phyloP scores from a whole-genome alignment of 2,888 invertebrate species.

The Dendrolimus houi region DNA sequence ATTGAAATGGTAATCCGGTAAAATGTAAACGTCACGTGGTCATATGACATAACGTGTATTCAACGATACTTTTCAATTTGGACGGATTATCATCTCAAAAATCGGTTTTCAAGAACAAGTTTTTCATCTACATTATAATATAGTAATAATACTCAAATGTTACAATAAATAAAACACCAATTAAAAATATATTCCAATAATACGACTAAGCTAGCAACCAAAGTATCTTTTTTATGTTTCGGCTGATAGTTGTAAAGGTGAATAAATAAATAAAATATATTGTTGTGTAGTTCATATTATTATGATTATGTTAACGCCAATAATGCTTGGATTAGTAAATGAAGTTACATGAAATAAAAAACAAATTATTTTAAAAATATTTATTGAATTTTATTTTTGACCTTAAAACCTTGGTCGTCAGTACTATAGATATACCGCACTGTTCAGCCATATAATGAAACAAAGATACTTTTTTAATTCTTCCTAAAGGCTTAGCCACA shows the following conservation, averaged over 20 bases:
- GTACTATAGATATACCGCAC: too few relatives aligned
- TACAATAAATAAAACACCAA: slow-evolving; percentile 30
- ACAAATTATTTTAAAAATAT: slow-evolving; percentile 41
- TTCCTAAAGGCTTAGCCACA: too few relatives aligned
- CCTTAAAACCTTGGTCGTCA: too few relatives aligned
- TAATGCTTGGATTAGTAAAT: slow-evolving; percentile 58
- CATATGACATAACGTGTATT: too few relatives aligned
- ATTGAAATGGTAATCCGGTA: too few relatives aligned
- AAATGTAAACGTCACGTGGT: too few relatives aligned
- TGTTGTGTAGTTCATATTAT: slow-evolving; percentile 52
- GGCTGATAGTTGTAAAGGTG: slow-evolving; percentile 44
- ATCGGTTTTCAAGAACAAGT: background rate
- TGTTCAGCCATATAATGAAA: too few relatives aligned
- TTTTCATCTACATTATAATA: slow-evolving; percentile 7
- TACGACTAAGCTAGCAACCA: slow-evolving; percentile 67
- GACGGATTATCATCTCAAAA: too few relatives aligned
- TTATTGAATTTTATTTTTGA: slow-evolving; percentile 16
- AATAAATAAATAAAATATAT: slow-evolving; percentile 37
- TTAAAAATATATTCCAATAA: slow-evolving; percentile 34
- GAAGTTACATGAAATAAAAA: slow-evolving; percentile 65
- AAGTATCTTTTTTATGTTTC: slow-evolving; percentile 62
- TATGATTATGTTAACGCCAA: slow-evolving; percentile 50
- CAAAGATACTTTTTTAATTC: too few relatives aligned
- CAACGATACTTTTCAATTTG: too few relatives aligned
- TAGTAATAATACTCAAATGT: slow-evolving; percentile 39